Conservation (phyloP, 1,140 invertebrate genomes). For the Lasioglossum albipes region DNA sequence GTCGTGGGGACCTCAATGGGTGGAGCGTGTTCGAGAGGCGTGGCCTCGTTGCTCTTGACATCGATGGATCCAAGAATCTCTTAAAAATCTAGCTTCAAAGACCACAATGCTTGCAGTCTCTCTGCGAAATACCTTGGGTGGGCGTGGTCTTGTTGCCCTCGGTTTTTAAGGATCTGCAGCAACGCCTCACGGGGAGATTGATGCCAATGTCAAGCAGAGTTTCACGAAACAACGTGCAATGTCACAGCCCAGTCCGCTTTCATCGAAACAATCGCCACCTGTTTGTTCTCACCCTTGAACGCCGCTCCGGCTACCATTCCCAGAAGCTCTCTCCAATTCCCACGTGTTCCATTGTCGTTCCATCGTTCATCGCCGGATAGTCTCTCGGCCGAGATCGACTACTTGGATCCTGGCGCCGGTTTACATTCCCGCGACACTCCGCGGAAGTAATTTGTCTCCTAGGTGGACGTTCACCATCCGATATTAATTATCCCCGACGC, state of each 20-base stretch:
- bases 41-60: too few species aligned
- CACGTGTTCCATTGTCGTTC: constrained; percentile 17
- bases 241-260: not conserved
- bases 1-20: too few species aligned
- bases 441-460: constrained; percentile 58
- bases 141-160: too few species aligned
- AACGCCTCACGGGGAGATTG: too few species aligned
- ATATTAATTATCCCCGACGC: constrained; percentile 47
- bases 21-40: too few species aligned
- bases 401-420: not conserved
- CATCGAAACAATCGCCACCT: not conserved
- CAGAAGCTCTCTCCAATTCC: not conserved
- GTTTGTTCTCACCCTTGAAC: not conserved
- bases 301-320: not conserved
- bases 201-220: too few species aligned
- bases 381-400: constrained; percentile 10
- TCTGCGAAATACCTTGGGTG: too few species aligned
- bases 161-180: too few species aligned
- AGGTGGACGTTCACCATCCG: constrained; percentile 27
- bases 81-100: too few species aligned
- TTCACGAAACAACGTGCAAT: not conserved
- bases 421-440: constrained; percentile 15
- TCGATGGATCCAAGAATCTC: too few species aligned
- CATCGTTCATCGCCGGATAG: not conserved
- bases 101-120: too few species aligned